Evolutionary conservation across 2,797 vertebrate genomes (phyloP).

Genomic region (Tolypeutes matacus): DNA sequence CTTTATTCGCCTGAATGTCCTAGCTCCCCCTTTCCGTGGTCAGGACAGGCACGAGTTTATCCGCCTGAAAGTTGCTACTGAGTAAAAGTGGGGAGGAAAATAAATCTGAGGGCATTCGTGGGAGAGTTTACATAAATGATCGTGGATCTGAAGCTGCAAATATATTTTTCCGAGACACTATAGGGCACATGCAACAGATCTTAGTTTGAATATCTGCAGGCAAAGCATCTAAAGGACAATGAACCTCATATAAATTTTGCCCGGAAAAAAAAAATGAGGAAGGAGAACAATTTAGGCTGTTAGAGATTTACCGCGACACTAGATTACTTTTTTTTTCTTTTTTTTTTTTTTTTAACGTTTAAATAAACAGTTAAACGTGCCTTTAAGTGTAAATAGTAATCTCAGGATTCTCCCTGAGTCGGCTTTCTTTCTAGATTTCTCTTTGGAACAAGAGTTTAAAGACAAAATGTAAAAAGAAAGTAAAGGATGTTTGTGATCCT

Average conservation of each 20-base stretch:
- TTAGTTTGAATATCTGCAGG: background rate
- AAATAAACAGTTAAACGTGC: conserved; percentile 8
- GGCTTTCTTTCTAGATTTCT: background rate
- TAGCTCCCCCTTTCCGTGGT: background rate
- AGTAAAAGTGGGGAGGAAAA: conserved; percentile 35
- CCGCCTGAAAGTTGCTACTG: conserved; percentile 62
- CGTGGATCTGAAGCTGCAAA: conserved; percentile 43
- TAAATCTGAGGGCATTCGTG: conserved; percentile 50
- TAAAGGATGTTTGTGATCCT: conserved; percentile 65
- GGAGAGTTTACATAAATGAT: conserved; percentile 14
- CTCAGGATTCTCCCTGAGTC: background rate
- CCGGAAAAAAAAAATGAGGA: background rate
- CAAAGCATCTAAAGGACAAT: conserved; percentile 43
- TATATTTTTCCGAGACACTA: conserved; percentile 48
- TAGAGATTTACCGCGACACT: conserved; percentile 29
- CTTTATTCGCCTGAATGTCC: background rate
- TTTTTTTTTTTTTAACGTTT: background rate
- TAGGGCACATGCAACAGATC: background rate
- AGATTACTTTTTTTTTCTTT: background rate
- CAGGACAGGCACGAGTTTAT: conserved; percentile 37
- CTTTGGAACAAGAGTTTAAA: conserved; percentile 57
- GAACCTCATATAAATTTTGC: conserved; percentile 39
- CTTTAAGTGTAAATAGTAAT: conserved; percentile 49
- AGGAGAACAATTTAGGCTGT: background rate
- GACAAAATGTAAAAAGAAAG: conserved; percentile 68